phyloP scores from a whole-genome alignment of 1,140 invertebrate genomes.

The Aphaenogaster rudis region DNA sequence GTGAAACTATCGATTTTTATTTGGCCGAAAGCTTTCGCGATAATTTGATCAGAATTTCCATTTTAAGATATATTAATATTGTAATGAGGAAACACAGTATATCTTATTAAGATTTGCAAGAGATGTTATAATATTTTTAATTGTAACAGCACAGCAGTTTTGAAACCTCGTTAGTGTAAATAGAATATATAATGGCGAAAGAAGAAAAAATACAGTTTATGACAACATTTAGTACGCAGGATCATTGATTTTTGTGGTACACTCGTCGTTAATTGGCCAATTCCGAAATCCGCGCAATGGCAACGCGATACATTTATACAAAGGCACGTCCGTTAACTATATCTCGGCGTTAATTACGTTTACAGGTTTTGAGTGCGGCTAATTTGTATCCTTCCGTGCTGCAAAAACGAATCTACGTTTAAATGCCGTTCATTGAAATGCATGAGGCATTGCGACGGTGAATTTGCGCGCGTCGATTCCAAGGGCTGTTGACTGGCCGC shows the following conservation, averaged over 20 bases:
- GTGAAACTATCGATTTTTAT: too few species aligned
- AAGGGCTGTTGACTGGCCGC: constrained; percentile 7
- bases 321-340: constrained; percentile 1
- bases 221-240: neutral
- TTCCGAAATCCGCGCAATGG: neutral
- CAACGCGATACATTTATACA: neutral
- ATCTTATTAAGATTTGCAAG: neutral
- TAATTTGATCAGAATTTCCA: neutral
- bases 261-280: neutral
- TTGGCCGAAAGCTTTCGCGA: neutral
- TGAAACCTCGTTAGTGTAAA: neutral
- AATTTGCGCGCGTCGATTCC: neutral
- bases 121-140: neutral
- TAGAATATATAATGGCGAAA: neutral
- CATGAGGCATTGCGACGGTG: constrained; percentile 12
- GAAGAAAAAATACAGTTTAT: neutral
- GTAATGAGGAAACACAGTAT: neutral
- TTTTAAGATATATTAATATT: neutral
- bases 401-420: neutral
- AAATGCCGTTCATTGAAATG: constrained; percentile 16
- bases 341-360: neutral
- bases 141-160: neutral
- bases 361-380: constrained; percentile 11
- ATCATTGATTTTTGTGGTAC: constrained; percentile 28
- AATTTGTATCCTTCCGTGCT: neutral